Base-by-base conservation (phyloP, 2,797 vertebrate genomes). In the Caiman crocodilus region DNA sequence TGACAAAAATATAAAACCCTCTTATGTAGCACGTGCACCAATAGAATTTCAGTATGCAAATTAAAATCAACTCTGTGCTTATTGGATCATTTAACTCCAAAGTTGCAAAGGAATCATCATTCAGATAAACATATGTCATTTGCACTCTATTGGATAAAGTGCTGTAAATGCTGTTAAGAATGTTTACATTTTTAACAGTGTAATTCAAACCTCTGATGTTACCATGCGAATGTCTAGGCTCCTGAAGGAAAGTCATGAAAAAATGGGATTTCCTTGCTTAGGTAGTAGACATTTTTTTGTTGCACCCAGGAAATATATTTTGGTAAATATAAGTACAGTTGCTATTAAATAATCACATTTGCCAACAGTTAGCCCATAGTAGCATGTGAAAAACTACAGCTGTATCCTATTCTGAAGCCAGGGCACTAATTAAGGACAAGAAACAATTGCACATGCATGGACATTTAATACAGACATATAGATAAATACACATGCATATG, bases 51-150 rank as follows among this genome's bases (percentile, higher is more conserved):
- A 83, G 65, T 30, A 73, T 87, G 77, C 90, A 93, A 81, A 92
- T 92, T 87, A 89, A 96, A 89, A 77, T 86, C 74, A 71, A 76
- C 75, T 95, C 67, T 65, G 4, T 50, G 86, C 59, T 93, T 87
- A 89, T 56, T 95, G 92, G 92, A 60, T 94, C 93, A 90, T 96
- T 96, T 95, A 96, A 57, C 89, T 56, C 91, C 81, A 94, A 94
- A 92, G 83, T 89, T 90, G 81, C 63, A 89, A 93, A 50, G 42
- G 55, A 87, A 3, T 85, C 69, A 15, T 67, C 71, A 28, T 14
- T 55, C 85, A 83, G 79, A 93, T 92, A 90, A 88, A 87, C 75
- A 71, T 88, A 83, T 42, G 71, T 92, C 0, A 0, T 83, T 82
- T 79, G 42, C 60, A 88, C 69, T 30, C 74, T 76, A 3, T 57